A percentile compares a stretch with the other conserved stretches of the same genome.
phyloP scores from a whole-genome alignment of 2,888 invertebrate species.

The Altica lythri region DNA sequence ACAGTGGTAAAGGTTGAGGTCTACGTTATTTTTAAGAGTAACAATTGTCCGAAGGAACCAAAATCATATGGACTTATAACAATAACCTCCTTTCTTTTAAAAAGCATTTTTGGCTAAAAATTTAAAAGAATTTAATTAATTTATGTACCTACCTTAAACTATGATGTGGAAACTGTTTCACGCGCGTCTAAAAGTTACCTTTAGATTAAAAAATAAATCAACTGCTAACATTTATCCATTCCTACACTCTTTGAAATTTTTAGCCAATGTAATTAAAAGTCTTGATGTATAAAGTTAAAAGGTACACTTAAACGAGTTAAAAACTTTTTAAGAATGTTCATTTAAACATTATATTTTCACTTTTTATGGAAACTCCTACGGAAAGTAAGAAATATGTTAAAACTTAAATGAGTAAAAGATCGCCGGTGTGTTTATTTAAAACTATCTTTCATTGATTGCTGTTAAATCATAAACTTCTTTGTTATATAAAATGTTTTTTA shows the following conservation, averaged over 20 bases:
- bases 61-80: too few relatives aligned
- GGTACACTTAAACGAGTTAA: neutral
- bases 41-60: too few relatives aligned
- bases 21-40: too few relatives aligned
- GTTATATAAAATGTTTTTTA: neutral
- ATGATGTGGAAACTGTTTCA: neutral
- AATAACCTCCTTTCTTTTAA: too few relatives aligned
- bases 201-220: neutral
- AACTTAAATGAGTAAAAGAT: neutral
- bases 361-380: neutral
- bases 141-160: too few relatives aligned
- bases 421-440: neutral
- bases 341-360: constrained; percentile 2
- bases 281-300: neutral
- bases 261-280: neutral
- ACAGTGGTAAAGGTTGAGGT: too few relatives aligned
- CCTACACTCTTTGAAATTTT: neutral
- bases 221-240: neutral
- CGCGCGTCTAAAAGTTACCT: neutral
- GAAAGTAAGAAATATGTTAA: neutral
- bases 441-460: neutral
- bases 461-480: neutral
- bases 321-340: constrained; percentile 3
- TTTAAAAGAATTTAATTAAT: too few relatives aligned
- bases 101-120: too few relatives aligned